A percentile compares a stretch with the other conserved stretches of the same genome.
Conservation (phyloP, 2,888 invertebrate genomes). For the Agrotis ipsilon region DNA sequence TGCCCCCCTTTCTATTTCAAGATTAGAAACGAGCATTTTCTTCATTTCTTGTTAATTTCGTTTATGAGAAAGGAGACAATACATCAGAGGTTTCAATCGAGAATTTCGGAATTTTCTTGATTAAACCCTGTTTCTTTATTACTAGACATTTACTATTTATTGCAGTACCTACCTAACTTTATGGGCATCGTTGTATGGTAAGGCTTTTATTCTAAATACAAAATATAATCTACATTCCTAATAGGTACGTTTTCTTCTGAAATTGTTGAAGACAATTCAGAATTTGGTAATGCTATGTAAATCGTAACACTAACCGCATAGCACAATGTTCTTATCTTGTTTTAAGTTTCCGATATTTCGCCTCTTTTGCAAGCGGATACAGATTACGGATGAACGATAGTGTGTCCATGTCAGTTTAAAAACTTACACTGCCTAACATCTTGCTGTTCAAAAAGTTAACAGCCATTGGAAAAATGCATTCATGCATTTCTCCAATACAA, state of each 20-base stretch:
- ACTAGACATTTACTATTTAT: no score
- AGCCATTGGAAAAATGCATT: slow-evolving; percentile 35
- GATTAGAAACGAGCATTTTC: slow-evolving; percentile 84
- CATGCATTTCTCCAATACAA: slow-evolving; percentile 37
- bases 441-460: neutral
- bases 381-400: no score
- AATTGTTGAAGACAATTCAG: no score
- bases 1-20: slow-evolving; percentile 81
- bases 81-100: slow-evolving; percentile 49
- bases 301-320: no score
- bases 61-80: slow-evolving; percentile 67
- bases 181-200: slow-evolving; percentile 5
- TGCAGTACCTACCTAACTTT: neutral
- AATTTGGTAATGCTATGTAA: no score
- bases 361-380: no score
- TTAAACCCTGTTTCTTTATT: slow-evolving; percentile 15
- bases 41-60: slow-evolving; percentile 74
- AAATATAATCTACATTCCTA: neutral
- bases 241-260: neutral
- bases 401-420: no score
- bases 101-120: slow-evolving; percentile 27
- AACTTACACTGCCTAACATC: neutral
- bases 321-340: no score
- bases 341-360: no score
- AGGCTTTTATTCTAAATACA: neutral